A percentile compares a stretch with the other conserved stretches of the same genome.
Conservation (phyloP, 2,113 vertebrate genomes). For the Pyxicephalus adspersus region DNA sequence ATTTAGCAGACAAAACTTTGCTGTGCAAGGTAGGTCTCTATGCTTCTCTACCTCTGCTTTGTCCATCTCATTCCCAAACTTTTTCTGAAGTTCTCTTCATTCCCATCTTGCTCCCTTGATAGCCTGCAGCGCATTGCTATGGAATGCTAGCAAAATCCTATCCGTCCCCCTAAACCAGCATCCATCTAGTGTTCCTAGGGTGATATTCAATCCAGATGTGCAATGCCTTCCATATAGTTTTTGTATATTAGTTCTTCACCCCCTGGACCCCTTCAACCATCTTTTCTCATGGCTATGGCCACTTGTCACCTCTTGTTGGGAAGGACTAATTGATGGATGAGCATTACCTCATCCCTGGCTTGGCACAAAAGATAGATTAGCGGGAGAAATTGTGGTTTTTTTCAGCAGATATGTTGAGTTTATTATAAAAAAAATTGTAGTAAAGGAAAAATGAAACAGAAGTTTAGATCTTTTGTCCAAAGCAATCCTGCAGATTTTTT, state of each 20-base stretch:
- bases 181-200: background rate
- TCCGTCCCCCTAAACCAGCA: background rate
- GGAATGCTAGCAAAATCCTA: background rate
- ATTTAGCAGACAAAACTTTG: background rate
- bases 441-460: too few species aligned
- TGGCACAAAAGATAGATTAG: slow-evolving; percentile 13
- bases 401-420: background rate
- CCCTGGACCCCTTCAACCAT: background rate
- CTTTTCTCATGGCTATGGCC: background rate
- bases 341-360: slow-evolving; percentile 22
- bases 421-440: too few species aligned
- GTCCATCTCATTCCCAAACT: background rate
- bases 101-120: background rate
- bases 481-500: too few species aligned
- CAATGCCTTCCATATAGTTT: background rate
- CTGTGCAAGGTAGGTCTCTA: background rate
- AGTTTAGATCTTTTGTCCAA: too few species aligned
- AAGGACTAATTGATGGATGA: slow-evolving; percentile 14
- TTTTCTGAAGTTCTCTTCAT: background rate
- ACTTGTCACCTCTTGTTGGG: slow-evolving; percentile 3
- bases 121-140: background rate
- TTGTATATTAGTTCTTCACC: slow-evolving; percentile 1
- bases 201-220: slow-evolving; percentile 22
- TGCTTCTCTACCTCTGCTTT: background rate
- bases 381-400: background rate